Evolutionary conservation across 2,797 vertebrate species (phyloP).

Genomic region (Lagocephalus sceleratus): DNA sequence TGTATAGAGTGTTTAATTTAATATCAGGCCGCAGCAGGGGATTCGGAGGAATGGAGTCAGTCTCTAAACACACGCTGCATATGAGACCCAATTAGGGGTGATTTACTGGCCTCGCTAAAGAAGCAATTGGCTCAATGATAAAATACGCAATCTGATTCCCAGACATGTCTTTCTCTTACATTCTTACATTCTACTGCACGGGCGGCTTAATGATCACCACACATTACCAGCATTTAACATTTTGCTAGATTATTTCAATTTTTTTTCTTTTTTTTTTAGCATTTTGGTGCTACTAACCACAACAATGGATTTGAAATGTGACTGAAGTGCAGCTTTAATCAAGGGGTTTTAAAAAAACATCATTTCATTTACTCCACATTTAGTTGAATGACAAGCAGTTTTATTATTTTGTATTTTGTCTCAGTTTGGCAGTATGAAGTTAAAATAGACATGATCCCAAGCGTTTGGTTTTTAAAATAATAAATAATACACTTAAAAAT

Average conservation of each 20-base stretch:
- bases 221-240: constrained; percentile 6
- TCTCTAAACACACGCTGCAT: constrained; percentile 35
- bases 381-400: too few species aligned
- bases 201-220: constrained; percentile 13
- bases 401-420: too few species aligned
- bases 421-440: too few species aligned
- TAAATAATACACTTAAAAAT: too few species aligned
- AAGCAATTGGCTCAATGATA: constrained; percentile 40
- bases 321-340: too few species aligned
- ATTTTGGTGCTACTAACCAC: too few species aligned
- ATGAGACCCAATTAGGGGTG: constrained; percentile 45
- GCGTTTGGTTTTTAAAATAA: too few species aligned
- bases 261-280: too few species aligned
- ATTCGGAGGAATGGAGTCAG: constrained; percentile 24
- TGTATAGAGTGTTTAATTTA: constrained; percentile 16
- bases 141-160: constrained; percentile 44
- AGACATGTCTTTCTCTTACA: constrained; percentile 35
- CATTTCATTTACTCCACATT: too few species aligned
- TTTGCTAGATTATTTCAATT: constrained; percentile 35
- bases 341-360: too few species aligned
- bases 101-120: constrained; percentile 46
- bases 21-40: constrained; percentile 6
- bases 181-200: constrained; percentile 15
- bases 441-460: too few species aligned
- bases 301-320: too few species aligned